Conservation (phyloP, 2,113 vertebrate species). For the Acrocephalus kingi region DNA sequence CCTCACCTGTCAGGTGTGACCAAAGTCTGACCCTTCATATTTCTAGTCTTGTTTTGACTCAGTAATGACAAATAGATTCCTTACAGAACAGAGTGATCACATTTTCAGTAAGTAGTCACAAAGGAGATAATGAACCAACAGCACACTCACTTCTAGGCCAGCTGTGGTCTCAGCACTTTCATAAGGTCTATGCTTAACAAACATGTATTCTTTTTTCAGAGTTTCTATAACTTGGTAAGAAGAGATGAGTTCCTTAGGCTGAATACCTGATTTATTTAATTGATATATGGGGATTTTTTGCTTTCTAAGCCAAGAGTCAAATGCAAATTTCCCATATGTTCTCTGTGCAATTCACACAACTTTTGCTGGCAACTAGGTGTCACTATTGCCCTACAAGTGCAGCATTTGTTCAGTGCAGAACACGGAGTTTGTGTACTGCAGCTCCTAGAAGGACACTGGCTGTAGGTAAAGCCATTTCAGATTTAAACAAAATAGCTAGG, state of each 20-base stretch:
- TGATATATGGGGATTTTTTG: background rate
- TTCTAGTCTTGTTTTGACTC: background rate
- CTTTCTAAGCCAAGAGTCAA: background rate
- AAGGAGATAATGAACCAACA: background rate
- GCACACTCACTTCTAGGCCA: background rate
- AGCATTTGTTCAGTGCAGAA: background rate
- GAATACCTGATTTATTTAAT: background rate
- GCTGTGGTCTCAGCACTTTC: background rate
- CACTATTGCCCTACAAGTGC: conserved; percentile 9
- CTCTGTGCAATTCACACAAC: background rate
- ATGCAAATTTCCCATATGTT: background rate
- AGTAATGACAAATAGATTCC: background rate
- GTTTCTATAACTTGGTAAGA: background rate
- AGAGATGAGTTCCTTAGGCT: background rate
- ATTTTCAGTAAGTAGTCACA: background rate
- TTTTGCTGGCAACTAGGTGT: conserved; percentile 52
- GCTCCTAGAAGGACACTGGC: background rate
- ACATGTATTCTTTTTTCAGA: background rate
- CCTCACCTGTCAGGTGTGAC: background rate
- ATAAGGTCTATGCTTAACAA: background rate
- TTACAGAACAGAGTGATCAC: background rate
- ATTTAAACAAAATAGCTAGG: background rate
- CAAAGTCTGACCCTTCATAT: background rate
- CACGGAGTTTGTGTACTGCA: background rate
- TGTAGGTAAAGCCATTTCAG: background rate